Conservation (phyloP, 2,113 vertebrate genomes). For the Perca flavescens region DNA sequence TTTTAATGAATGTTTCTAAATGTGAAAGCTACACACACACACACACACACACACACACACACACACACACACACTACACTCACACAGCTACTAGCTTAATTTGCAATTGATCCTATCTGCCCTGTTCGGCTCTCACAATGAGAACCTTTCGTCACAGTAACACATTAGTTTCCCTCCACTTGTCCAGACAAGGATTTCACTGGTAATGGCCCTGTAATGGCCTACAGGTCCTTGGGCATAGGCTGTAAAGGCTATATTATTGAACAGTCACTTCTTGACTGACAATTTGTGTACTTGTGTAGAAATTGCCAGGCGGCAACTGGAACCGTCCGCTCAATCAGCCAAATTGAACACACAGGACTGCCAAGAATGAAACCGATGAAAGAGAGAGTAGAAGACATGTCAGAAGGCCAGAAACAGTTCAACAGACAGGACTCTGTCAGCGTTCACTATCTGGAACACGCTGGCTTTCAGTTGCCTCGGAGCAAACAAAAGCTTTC, state of each 20-base stretch:
- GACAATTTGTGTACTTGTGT: constrained; percentile 65
- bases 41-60: neutral
- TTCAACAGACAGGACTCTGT: constrained; percentile 61
- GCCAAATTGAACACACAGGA: constrained; percentile 44
- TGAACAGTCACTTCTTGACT: constrained; percentile 63
- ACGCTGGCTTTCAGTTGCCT: constrained; percentile 52
- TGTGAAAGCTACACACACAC: no score
- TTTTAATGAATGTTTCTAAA: no score
- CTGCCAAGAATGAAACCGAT: constrained; percentile 34
- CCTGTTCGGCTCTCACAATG: constrained; percentile 40
- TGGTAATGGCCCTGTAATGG: constrained; percentile 71
- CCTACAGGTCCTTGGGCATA: constrained; percentile 64
- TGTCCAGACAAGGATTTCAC: constrained; percentile 72
- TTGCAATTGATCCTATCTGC: constrained; percentile 59
- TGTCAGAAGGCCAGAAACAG: constrained; percentile 51
- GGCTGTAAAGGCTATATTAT: constrained; percentile 67
- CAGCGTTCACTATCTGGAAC: constrained; percentile 51
- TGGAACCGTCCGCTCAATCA: constrained; percentile 53
- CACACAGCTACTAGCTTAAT: constrained; percentile 44
- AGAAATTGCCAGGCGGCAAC: constrained; percentile 57
- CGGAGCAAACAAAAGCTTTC: constrained; percentile 36
- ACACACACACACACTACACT: neutral
- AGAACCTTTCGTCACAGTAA: constrained; percentile 64
- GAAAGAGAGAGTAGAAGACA: constrained; percentile 51
- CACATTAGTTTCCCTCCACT: constrained; percentile 73